phyloP scores from a whole-genome alignment of 2,797 vertebrate species.

The Spinibarbus caldwelli region DNA sequence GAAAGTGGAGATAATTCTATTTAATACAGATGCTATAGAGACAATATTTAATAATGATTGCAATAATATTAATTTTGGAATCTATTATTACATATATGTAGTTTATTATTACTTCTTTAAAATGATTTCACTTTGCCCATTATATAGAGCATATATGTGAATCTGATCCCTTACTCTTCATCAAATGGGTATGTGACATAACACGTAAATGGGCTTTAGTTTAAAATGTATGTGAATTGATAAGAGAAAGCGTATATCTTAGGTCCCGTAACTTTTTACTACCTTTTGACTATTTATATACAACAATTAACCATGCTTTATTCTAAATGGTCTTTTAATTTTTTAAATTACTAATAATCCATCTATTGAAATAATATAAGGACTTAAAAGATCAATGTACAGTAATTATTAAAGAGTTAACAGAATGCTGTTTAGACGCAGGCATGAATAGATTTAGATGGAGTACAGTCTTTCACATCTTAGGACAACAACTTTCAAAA shows the following conservation, averaged over 20 bases:
- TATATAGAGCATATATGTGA: too few species aligned
- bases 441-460: not conserved
- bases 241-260: not conserved
- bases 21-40: not conserved
- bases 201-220: not conserved
- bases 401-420: not conserved
- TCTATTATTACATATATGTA: not conserved
- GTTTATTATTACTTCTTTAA: not conserved
- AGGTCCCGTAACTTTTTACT: not conserved
- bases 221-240: not conserved
- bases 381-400: not conserved
- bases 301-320: not conserved
- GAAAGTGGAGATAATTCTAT: not conserved
- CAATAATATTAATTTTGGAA: not conserved
- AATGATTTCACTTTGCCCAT: too few species aligned
- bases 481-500: not conserved
- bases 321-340: not conserved
- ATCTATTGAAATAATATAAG: not conserved
- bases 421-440: not conserved
- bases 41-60: not conserved
- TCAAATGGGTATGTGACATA: not conserved
- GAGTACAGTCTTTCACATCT: not conserved
- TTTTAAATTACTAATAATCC: not conserved
- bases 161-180: too few species aligned
- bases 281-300: not conserved